Base-by-base conservation (phyloP, 2,888 invertebrate species). In the Fragum fragum region DNA sequence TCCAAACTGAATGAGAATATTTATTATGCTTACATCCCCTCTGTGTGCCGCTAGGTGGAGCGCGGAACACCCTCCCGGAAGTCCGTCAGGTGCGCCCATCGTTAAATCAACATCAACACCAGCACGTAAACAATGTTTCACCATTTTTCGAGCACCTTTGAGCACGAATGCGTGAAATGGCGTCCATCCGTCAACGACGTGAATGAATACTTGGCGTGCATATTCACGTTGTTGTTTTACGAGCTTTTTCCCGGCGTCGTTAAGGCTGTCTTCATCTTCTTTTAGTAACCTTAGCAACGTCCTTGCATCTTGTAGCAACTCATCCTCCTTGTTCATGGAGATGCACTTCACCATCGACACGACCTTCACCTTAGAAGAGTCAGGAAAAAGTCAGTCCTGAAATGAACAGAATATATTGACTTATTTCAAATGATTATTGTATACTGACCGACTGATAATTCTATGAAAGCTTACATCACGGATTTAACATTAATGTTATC, bases 21-120 rank as follows among this genome's bases (percentile, higher is more conserved):
- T 87, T 7, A 91, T 83, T 26, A 92, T 86, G 74, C 90, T 91
- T 57, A 91, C 90, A 81, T 92, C 92, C 47, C 92, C 91, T 2
- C 91, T 85, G 78, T 92, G 90, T 0, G 92, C 91, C n/a, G 91
- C 92, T 18, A 92, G 79, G 70, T 92, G 92, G 26, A 92, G 81
- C 16, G 91, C 89, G 1, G 90, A 81, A 71, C 91, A 92, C 1
- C 89, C 84, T 0, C 90, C 90, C 0, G 91, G 91, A 0, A 92
- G 84, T 9, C 90, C 91, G 21, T 90, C 89, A 0, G 90, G 90
- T 7, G 85, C 66, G 9, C 91, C 91, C 91, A 92, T 92, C 69
- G 87, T 86, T 52, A 89, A 69, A 76, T 92, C 89, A 5, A 90
- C 89, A 69, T 89, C 87, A 0, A 91, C 90, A 0, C 90, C 90